Conservation (phyloP, 2,888 invertebrate genomes). For the Eristalis pertinax region DNA sequence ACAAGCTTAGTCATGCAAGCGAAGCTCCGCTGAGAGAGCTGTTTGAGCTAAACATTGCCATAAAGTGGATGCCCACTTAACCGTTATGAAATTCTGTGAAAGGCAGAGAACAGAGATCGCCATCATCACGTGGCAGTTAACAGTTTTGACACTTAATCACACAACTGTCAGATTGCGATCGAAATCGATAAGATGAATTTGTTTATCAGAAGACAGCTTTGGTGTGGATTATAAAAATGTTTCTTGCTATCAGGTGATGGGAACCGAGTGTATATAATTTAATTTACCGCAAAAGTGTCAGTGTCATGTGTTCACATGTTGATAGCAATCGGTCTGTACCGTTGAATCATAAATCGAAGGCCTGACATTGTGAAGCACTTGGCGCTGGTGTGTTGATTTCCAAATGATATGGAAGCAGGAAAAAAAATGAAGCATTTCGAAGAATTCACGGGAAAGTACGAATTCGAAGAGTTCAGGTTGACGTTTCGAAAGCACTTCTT, state of each 20-base stretch:
- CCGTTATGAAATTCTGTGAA: not conserved
- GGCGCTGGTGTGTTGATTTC: not conserved
- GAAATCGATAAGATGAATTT: not conserved
- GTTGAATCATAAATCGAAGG: not conserved
- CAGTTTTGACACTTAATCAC: not conserved
- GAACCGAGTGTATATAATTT: not conserved
- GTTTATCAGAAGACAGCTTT: not conserved
- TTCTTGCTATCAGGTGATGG: not conserved
- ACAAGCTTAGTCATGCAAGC: slow-evolving; percentile 6
- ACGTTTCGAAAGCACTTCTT: too few species aligned
- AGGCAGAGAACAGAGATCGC: not conserved
- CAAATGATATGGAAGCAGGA: not conserved
- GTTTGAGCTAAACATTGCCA: not conserved
- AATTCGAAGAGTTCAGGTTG: not conserved
- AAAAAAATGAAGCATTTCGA: not conserved
- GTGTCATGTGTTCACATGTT: not conserved
- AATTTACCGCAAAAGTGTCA: not conserved
- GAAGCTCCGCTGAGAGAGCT: not conserved
- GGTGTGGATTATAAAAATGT: not conserved
- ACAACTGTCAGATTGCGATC: not conserved
- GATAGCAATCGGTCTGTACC: not conserved
- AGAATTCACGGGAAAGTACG: not conserved
- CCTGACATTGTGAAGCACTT: not conserved
- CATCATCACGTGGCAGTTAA: not conserved
- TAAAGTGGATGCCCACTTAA: not conserved